Evolutionary conservation across 2,113 vertebrate species (phyloP).

Genomic region (Notarius quadriscutis): DNA sequence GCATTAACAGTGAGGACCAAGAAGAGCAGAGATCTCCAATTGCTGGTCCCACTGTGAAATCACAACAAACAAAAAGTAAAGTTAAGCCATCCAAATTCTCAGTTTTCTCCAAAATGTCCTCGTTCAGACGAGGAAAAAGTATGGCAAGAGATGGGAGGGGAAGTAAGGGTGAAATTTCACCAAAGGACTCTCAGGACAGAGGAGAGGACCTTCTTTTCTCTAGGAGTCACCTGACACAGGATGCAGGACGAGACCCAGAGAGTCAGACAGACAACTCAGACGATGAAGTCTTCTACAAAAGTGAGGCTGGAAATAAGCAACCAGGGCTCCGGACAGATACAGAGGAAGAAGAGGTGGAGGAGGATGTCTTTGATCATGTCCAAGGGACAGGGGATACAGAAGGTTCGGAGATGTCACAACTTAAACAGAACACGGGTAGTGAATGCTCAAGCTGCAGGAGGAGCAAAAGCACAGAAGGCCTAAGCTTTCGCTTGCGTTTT

Average conservation of each 20-base stretch:
- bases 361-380: conserved; percentile 29
- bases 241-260: conserved; percentile 51
- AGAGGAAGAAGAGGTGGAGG: conserved; percentile 32
- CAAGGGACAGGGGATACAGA: conserved; percentile 38
- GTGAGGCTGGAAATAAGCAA: conserved; percentile 61
- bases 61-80: conserved; percentile 63
- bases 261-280: conserved; percentile 65
- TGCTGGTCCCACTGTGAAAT: conserved; percentile 48
- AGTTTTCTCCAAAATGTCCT: conserved; percentile 76
- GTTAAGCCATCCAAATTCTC: conserved; percentile 64
- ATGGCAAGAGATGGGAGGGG: conserved; percentile 49
- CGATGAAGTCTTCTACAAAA: conserved; percentile 73
- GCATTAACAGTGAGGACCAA: conserved; percentile 66
- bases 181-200: conserved; percentile 36
- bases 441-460: conserved; percentile 65
- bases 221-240: conserved; percentile 25
- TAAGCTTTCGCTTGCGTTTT: conserved; percentile 72
- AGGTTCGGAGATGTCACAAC: conserved; percentile 44
- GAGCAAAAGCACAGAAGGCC: conserved; percentile 70
- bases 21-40: conserved; percentile 58
- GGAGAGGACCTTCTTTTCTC: conserved; percentile 28
- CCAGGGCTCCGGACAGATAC: conserved; percentile 59
- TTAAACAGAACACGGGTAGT: conserved; percentile 50
- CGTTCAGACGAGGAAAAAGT: conserved; percentile 69
- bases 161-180: conserved; percentile 9